A percentile compares a stretch with the other conserved stretches of the same genome.
Conservation (phyloP, 1,140 invertebrate genomes). For the Dreissena rostriformis region DNA sequence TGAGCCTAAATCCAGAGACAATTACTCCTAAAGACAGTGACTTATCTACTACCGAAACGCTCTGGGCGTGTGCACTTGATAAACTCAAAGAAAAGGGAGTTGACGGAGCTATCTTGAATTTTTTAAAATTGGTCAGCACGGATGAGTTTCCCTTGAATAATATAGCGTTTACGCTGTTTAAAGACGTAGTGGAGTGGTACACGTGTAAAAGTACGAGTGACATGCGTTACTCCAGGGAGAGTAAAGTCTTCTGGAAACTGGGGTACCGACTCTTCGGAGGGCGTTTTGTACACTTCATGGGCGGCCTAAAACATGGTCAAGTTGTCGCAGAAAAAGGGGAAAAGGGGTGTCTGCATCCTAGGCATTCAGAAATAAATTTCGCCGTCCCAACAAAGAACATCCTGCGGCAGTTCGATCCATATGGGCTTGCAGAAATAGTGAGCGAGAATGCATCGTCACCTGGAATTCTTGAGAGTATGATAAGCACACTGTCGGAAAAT, state of each 20-base stretch:
- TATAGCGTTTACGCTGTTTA: conserved; percentile 43
- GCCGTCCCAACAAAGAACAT: not conserved
- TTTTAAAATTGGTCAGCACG: conserved; percentile 28
- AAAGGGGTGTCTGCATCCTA: not conserved
- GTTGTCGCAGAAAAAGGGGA: not conserved
- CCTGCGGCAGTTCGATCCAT: conserved; percentile 1
- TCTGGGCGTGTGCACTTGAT: not conserved
- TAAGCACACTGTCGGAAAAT: not conserved
- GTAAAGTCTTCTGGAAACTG: conserved; percentile 24
- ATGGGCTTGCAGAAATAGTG: not conserved
- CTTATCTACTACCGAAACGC: no score
- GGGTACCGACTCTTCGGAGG: conserved; percentile 20
- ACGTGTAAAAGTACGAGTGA: conserved; percentile 36
- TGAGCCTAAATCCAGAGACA: no score
- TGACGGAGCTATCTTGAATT: conserved; percentile 10
- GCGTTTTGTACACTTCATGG: conserved; percentile 19
- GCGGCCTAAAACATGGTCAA: conserved; percentile 5
- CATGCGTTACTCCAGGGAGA: conserved; percentile 47
- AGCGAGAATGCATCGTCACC: not conserved
- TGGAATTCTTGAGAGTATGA: not conserved
- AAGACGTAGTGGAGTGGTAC: conserved; percentile 51
- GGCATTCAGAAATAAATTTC: conserved; percentile 15
- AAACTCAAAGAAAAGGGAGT: not conserved
- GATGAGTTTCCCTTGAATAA: conserved; percentile 38
- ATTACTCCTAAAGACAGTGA: no score